Base-by-base conservation (phyloP, 2,797 vertebrate genomes). In the Sphaeramia orbicularis region DNA sequence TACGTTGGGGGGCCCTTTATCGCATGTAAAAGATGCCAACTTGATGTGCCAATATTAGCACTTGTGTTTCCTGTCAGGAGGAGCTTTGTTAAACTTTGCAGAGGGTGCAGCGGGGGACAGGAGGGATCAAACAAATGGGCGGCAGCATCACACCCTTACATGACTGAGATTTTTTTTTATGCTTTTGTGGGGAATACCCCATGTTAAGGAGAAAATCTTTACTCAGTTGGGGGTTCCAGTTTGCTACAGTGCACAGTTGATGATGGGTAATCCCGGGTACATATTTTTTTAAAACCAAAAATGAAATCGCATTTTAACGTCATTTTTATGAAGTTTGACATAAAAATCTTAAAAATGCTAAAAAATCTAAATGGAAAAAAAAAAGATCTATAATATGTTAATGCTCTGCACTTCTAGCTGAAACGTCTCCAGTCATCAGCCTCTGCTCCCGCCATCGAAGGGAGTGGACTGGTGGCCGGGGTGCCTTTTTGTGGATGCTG, bases 201-300 rank as follows among this genome's bases (percentile, higher is more conserved):
- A 63, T 32, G 52, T 72, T 78, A 80, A 86, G 71, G 78, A 84
- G 87, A 74, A 89, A 81, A 81, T 86, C 84, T 84, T 84, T 71
- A 89, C 84, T 85, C 86, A 86, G 71, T 83, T 80, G 81, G 82
- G 86, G 86, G 85, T 90, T 92, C 83, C 89, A 80, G 88, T 88
- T 90, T 89, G 89, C 89, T 91, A 90, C 84, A 88, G 91, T 92
- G 92, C 93, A 93, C 93, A 93, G 89, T 92, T 79, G 80, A 90
- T 90, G 83, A 89, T 89, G 92, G 92, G 85, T 89, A 90, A 92
- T 93, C 92, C 93, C 92, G 92, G 92, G 92, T 94, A 94, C 93
- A 91, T 94, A 91, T 94, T 92, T 92, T 94, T 94, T 93, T 90
- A 91, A 94, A 93, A 93, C 92, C 92, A 94, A 94, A 95, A 93